Conservation (phyloP, 1,140 invertebrate genomes). For the Onthophagus taurus region DNA sequence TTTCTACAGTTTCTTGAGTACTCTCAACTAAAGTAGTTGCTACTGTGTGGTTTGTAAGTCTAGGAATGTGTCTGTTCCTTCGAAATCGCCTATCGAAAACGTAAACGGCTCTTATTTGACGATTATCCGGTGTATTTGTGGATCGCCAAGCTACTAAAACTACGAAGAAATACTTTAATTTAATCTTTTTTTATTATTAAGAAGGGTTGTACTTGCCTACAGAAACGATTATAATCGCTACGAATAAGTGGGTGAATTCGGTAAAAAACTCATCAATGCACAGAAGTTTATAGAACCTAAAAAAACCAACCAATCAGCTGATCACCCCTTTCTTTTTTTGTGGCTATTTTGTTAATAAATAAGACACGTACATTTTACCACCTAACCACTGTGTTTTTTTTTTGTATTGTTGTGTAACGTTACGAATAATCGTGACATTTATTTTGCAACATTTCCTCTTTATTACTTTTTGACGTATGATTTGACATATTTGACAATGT, state of each 20-base stretch:
- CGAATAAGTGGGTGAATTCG: conserved; percentile 67
- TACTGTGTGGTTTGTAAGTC: conserved; percentile 30
- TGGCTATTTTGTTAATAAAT: no score
- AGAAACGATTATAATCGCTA: conserved; percentile 48
- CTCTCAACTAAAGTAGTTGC: conserved; percentile 30
- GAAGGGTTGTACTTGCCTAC: conserved; percentile 37
- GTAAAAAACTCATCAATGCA: conserved; percentile 5
- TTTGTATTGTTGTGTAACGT: no score
- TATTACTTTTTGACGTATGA: no score
- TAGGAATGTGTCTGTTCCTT: conserved; percentile 16
- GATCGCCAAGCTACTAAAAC: conserved; percentile 32
- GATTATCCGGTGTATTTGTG: conserved; percentile 29
- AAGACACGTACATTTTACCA: not conserved
- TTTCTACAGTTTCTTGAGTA: conserved; percentile 9
- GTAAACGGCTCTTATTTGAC: conserved; percentile 27
- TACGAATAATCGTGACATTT: no score
- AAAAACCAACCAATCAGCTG: not conserved
- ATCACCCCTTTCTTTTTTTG: no score
- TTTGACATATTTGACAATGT: no score
- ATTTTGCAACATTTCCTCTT: no score
- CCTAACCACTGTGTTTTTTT: no score
- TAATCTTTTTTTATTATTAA: not conserved
- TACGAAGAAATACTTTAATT: conserved; percentile 15
- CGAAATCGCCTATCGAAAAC: conserved; percentile 26
- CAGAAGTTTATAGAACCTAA: conserved; percentile 9